Evolutionary conservation across 2,888 invertebrate species (phyloP).

Genomic region (Brachypterus glaber): DNA sequence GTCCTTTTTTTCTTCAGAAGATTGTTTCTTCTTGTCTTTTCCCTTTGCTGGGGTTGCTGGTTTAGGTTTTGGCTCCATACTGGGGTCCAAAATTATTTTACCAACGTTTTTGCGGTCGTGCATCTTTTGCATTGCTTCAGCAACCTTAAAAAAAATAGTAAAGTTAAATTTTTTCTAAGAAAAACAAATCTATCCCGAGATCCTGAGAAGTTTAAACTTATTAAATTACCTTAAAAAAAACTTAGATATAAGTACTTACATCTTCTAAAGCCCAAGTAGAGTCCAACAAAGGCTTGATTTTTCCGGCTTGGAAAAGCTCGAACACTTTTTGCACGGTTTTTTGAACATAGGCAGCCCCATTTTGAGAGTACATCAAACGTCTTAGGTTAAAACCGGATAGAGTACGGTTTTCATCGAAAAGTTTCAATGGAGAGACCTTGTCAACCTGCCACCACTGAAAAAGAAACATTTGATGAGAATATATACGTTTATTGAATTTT

Average conservation of each 20-base stretch:
- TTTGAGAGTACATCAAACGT: conserved; percentile 71
- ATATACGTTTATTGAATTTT: too few relatives aligned
- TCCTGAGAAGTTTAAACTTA: background rate
- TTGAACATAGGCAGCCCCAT: conserved; percentile 60
- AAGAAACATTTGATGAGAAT: too few relatives aligned
- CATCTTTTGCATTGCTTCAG: conserved; percentile 87
- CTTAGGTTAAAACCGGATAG: conserved; percentile 76
- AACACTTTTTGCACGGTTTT: conserved; percentile 64
- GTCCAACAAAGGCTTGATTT: conserved; percentile 74
- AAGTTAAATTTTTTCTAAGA: background rate
- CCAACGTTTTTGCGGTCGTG: conserved; percentile 87
- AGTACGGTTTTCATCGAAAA: conserved; percentile 82
- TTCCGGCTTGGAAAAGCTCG: conserved; percentile 64
- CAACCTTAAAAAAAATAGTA: conserved; percentile 50
- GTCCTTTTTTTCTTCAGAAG: conserved; percentile 56
- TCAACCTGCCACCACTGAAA: conserved; percentile 86
- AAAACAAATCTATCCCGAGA: conserved; percentile 2
- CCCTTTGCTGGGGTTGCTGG: conserved; percentile 70
- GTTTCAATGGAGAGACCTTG: conserved; percentile 78
- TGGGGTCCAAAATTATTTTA: conserved; percentile 75
- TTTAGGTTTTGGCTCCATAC: conserved; percentile 68
- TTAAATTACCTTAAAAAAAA: conserved; percentile 4
- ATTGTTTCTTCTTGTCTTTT: conserved; percentile 62
- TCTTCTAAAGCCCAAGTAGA: conserved; percentile 84
- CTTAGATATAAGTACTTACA: conserved; percentile 43